Evolutionary conservation across 2,888 invertebrate genomes (phyloP), one percentile per base, ranked within the genome.

Genomic region (Barypeithes pellucidus): DNA sequence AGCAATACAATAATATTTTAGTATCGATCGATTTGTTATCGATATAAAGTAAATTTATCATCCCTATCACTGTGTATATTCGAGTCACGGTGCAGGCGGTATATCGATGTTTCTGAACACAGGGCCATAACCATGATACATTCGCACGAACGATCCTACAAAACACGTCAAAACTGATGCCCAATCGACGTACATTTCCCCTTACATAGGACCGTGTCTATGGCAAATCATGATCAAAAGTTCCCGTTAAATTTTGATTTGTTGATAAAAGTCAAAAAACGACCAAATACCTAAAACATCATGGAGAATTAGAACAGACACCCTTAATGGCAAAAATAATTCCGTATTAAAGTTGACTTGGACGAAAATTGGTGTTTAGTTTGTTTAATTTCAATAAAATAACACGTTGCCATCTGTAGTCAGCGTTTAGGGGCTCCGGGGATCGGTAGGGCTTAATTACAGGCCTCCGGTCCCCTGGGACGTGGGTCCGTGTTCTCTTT

Each of bases 381-480:
- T 67, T 67, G 67, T 67, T 74, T 69, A 65, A 75, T 71, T 75
- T 75, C 63, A 67, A 71, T 71, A 70, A 75, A 75, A 75, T 71
- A 67, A 75, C 71, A 75, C 70, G 74, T 71, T 70, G 70, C 74
- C 71, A 75, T 71, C 71, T 75, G 70, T 66, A 75, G 67, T 71
- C 45, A 71, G 54, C 71, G 67, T 75, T 71, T 71, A 47, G 71
- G 67, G 67, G 63, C 29, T 59, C 59, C 29, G 41, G 47, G 60
- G 79, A 77, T 81, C 81, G 71, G 45, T 59, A 83, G 81, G 84
- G 85, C 85, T 85, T 85, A 85, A 85, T 85, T 85, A 85, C 85
- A 85, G 85, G 84, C 85, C 83, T 83, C 80, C 82, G 82, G 81
- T 84, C 84, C 85, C 84, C 78, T 74, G 84, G 83, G 85, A 84